A percentile compares a stretch with the other conserved stretches of the same genome.
Conservation (phyloP, 2,113 vertebrate genomes). For the Falco punctatus region DNA sequence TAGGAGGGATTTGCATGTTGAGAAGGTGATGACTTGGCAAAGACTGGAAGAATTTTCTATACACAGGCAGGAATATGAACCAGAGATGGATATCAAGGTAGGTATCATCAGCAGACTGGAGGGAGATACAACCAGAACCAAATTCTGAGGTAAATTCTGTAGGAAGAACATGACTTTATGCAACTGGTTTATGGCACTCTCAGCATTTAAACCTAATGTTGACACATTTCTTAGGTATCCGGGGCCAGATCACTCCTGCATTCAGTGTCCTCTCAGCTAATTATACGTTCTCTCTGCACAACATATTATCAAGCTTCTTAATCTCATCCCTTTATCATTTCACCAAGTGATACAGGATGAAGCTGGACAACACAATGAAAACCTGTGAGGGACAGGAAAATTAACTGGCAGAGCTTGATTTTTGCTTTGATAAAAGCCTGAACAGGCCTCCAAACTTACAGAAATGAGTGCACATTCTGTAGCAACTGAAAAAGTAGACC, state of each 20-base stretch:
- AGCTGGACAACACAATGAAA: background rate
- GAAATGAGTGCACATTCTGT: background rate
- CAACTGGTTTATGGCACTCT: background rate
- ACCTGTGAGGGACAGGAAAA: background rate
- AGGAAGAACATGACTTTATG: background rate
- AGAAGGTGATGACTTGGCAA: background rate
- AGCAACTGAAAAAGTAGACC: background rate
- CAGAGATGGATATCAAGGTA: background rate
- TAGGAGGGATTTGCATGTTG: background rate
- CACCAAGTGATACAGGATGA: background rate
- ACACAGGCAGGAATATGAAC: background rate
- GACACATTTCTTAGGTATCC: background rate
- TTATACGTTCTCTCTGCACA: background rate
- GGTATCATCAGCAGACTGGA: background rate
- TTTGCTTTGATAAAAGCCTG: background rate
- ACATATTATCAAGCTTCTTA: fast-evolving
- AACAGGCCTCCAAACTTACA: background rate
- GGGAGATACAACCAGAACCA: background rate
- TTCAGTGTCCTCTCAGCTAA: background rate
- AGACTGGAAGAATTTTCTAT: background rate
- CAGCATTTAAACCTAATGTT: background rate
- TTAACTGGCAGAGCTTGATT: background rate
- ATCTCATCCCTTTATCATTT: background rate
- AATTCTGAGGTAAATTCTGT: background rate
- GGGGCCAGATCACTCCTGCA: background rate